phyloP scores from a whole-genome alignment of 2,888 invertebrate species.

The Diplazon laetatorius region DNA sequence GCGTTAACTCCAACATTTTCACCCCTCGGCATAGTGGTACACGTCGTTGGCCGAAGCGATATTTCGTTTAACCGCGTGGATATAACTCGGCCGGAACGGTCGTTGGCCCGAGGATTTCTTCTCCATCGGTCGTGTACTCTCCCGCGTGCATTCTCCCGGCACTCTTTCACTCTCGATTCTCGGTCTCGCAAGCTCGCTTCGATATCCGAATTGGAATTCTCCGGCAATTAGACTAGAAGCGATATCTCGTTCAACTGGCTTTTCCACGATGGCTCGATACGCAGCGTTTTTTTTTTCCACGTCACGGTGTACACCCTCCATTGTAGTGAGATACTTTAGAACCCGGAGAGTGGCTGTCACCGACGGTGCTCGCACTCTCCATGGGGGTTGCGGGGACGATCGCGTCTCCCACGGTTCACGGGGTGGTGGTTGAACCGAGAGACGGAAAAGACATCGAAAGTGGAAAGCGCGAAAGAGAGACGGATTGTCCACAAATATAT shows the following conservation, averaged over 20 bases:
- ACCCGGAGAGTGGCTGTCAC: slow-evolving; percentile 40
- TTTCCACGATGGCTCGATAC: neutral
- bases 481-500: neutral
- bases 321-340: slow-evolving; percentile 21
- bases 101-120: slow-evolving; percentile 48
- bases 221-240: slow-evolving; percentile 40
- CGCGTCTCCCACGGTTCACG: neutral
- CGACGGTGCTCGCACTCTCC: slow-evolving; percentile 22
- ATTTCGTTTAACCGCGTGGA: slow-evolving; percentile 51
- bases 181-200: neutral
- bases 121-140: slow-evolving; percentile 46
- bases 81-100: slow-evolving; percentile 47
- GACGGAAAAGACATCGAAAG: neutral
- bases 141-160: slow-evolving; percentile 27
- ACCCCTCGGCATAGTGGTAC: neutral
- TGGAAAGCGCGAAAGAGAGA: slow-evolving; percentile 13
- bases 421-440: neutral
- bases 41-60: slow-evolving; percentile 13
- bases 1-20: slow-evolving; percentile 29
- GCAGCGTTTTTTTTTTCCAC: neutral
- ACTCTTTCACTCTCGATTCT: slow-evolving; percentile 24
- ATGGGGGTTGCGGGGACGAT: neutral
- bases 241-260: slow-evolving; percentile 13
- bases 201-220: neutral
- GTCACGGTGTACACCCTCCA: neutral